These are phyloP conservation scores for Tupaia tana DNA, from an alignment of 2,113 vertebrate genomes.

Conservation along the genomic window DNA sequence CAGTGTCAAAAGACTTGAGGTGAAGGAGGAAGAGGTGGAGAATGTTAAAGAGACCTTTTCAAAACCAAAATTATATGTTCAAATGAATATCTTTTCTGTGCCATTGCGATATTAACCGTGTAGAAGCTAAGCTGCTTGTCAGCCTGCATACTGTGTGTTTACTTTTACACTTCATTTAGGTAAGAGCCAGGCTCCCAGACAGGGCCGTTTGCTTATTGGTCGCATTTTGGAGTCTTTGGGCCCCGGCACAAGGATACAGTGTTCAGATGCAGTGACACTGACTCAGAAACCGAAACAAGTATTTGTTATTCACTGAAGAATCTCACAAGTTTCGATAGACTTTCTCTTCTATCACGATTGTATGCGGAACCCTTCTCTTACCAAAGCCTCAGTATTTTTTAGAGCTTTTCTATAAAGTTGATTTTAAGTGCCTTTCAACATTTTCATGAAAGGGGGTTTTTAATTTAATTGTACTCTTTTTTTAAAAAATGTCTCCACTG, in stretches of 20 bases:
- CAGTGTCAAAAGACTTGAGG: slow-evolving; percentile 66
- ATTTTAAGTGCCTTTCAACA: slow-evolving; percentile 1
- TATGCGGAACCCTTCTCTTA: not conserved
- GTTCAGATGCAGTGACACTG: slow-evolving; percentile 51
- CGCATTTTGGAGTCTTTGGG: slow-evolving; percentile 38
- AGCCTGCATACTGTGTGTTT: slow-evolving; percentile 64
- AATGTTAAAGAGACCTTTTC: slow-evolving; percentile 76
- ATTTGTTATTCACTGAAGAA: not conserved
- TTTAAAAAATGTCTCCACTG: not conserved
- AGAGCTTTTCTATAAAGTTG: not conserved
- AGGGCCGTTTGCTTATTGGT: slow-evolving; percentile 52
- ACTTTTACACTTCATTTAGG: slow-evolving; percentile 77
- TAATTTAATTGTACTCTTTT: not conserved
- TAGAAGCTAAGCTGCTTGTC: slow-evolving; percentile 67
- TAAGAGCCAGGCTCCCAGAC: slow-evolving; percentile 55
- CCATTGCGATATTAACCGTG: slow-evolving; percentile 21
- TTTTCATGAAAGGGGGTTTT: not conserved
- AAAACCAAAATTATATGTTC: slow-evolving; percentile 79
- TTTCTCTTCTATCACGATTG: not conserved
- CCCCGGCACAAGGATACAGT: slow-evolving; percentile 45
- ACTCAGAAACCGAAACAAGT: slow-evolving; percentile 42
- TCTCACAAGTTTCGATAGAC: not conserved
- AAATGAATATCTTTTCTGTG: slow-evolving; percentile 70
- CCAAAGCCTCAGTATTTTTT: not conserved
- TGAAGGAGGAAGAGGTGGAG: slow-evolving; percentile 65